These are phyloP conservation scores for Selenia dentaria DNA, from an alignment of 2,888 invertebrate genomes.

Conservation along the genomic window DNA sequence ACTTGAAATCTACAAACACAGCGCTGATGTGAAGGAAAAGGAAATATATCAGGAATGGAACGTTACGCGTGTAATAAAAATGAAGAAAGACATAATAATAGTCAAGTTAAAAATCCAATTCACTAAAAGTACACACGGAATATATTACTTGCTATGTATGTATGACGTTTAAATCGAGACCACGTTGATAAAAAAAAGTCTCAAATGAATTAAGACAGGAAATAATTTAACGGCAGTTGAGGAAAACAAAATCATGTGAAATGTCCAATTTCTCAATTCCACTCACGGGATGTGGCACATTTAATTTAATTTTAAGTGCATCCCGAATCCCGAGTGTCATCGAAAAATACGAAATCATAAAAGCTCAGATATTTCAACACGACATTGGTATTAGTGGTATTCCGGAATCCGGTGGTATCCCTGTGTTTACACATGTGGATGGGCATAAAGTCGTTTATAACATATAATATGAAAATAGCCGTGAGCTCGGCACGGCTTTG, in stretches of 20 bases:
- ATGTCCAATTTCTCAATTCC: conserved; percentile 5
- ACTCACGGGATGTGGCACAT: conserved; percentile 15
- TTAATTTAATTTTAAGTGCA: conserved; percentile 16
- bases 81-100: too few relatives aligned
- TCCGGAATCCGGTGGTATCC: conserved; percentile 48
- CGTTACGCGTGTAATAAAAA: too few relatives aligned
- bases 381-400: conserved; percentile 19
- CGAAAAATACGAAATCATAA: conserved; percentile 22
- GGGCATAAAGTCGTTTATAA: conserved; percentile 62
- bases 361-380: conserved; percentile 15
- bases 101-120: too few relatives aligned
- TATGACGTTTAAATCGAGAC: too few relatives aligned
- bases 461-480: conserved; percentile 58
- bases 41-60: too few relatives aligned
- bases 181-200: neutral
- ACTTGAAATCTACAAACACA: too few relatives aligned
- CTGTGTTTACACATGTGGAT: conserved; percentile 72
- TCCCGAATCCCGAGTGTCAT: conserved; percentile 10
- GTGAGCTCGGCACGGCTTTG: conserved; percentile 16
- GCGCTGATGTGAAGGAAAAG: too few relatives aligned
- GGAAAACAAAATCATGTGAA: conserved; percentile 8
- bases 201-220: neutral
- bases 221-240: neutral
- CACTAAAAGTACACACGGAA: too few relatives aligned
- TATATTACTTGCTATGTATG: too few relatives aligned